phyloP scores from a whole-genome alignment of 2,888 invertebrate genomes.

The Drosophila colorata region DNA sequence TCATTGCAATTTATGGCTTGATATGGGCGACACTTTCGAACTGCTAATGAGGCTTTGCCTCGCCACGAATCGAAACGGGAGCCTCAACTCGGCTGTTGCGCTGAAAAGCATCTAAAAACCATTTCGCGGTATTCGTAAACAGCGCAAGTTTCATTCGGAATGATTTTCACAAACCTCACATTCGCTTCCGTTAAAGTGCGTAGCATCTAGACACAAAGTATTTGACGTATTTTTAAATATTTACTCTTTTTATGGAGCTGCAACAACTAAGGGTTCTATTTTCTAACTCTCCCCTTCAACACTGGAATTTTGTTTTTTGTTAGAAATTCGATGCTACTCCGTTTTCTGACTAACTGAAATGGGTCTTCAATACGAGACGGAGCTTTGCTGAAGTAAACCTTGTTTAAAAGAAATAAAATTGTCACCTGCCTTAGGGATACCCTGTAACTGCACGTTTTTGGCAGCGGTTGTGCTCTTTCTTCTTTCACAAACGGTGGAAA shows the following conservation, averaged over 20 bases:
- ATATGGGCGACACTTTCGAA: slow-evolving; percentile 13
- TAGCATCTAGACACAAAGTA: neutral
- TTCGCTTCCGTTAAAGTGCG: neutral
- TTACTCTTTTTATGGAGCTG: neutral
- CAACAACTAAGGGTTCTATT: neutral
- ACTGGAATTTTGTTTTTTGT: no score
- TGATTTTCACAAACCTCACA: neutral
- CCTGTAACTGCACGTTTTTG: neutral
- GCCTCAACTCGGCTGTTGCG: neutral
- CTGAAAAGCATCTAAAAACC: neutral
- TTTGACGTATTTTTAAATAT: neutral
- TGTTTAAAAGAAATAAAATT: neutral
- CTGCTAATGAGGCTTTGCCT: slow-evolving; percentile 4
- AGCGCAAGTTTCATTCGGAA: neutral
- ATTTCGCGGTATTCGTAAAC: neutral
- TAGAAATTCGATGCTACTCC: neutral
- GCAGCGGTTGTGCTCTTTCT: no score
- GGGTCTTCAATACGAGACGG: neutral
- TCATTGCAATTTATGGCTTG: slow-evolving; percentile 31
- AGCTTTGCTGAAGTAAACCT: neutral
- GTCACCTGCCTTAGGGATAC: neutral
- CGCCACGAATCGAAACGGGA: neutral
- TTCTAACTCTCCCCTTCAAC: no score
- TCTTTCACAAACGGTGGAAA: no score
- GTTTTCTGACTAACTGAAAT: no score